Percentiles rank a stretch among this genome's conserved stretches.
phyloP scores from a whole-genome alignment of 2,888 invertebrate species.

The Eilema sororculum region DNA sequence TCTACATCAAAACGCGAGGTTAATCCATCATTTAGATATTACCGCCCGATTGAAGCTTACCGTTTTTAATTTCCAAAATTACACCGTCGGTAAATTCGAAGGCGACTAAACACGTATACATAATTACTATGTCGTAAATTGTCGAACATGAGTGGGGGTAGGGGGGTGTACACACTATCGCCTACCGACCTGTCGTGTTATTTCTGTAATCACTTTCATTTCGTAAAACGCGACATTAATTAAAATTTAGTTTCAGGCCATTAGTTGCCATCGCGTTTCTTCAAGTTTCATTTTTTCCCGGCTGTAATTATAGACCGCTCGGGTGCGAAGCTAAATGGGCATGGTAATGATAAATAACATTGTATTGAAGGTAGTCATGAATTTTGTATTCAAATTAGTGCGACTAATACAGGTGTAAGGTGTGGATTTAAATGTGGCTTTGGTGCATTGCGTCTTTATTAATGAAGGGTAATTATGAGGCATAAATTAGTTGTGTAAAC shows the following conservation, averaged over 20 bases:
- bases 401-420: constrained; percentile 75
- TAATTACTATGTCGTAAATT: constrained; percentile 84
- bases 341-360: constrained; percentile 85
- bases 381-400: constrained; percentile 86
- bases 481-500: constrained; percentile 43
- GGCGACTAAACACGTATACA: constrained; percentile 80
- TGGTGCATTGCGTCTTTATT: constrained; percentile 73
- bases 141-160: constrained; percentile 75
- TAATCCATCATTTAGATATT: constrained; percentile 87
- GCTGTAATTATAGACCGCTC: constrained; percentile 80
- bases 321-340: constrained; percentile 84
- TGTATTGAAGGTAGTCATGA: constrained; percentile 81
- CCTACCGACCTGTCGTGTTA: constrained; percentile 82
- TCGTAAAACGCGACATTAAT: constrained; percentile 86
- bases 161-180: constrained; percentile 64
- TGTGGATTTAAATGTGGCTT: constrained; percentile 76
- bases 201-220: constrained; percentile 86
- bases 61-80: constrained; percentile 87
- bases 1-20: constrained; percentile 85
- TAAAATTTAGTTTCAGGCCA: constrained; percentile 87
- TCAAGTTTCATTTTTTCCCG: constrained; percentile 82
- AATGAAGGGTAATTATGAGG: constrained; percentile 65
- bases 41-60: constrained; percentile 83
- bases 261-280: constrained; percentile 86
- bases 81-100: constrained; percentile 72